Percentiles rank a stretch among this genome's conserved stretches.
These are phyloP conservation scores for Orius laevigatus DNA, from an alignment of 1,140 invertebrate species.

Conservation along the genomic window DNA sequence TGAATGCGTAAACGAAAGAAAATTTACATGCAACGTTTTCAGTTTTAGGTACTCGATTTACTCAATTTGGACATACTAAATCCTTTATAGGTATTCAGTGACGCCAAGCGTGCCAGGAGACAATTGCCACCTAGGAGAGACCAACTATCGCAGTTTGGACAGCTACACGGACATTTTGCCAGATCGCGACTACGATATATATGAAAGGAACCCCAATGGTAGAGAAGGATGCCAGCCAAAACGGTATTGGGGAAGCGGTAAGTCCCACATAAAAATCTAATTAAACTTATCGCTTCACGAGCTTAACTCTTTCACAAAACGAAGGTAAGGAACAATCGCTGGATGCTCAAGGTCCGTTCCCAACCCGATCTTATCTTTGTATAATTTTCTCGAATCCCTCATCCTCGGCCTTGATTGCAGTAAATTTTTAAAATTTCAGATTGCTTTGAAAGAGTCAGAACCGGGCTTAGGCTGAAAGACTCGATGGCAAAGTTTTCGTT, in stretches of 20 bases:
- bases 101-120: slow-evolving; percentile 30
- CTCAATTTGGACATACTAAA: not conserved
- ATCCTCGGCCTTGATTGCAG: too few species aligned
- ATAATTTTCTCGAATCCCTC: too few species aligned
- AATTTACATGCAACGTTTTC: slow-evolving; percentile 54
- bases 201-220: slow-evolving; percentile 40
- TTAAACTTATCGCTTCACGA: not conserved
- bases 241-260: slow-evolving; percentile 25
- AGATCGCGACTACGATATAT: slow-evolving; percentile 61
- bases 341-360: too few species aligned
- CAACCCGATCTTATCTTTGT: too few species aligned
- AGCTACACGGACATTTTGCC: slow-evolving; percentile 54
- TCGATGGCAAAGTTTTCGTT: slow-evolving; percentile 41
- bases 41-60: slow-evolving; percentile 43
- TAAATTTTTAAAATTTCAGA: slow-evolving; percentile 34
- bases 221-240: slow-evolving; percentile 19
- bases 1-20: slow-evolving; percentile 48
- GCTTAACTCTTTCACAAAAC: too few species aligned
- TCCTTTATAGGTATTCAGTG: slow-evolving; percentile 27
- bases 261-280: slow-evolving; percentile 17
- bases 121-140: slow-evolving; percentile 57
- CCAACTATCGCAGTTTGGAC: slow-evolving; percentile 44
- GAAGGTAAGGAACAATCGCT: too few species aligned
- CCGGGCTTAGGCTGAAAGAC: slow-evolving; percentile 44
- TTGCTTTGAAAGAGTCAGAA: slow-evolving; percentile 62